A percentile compares a stretch with the other conserved stretches of the same genome.
Conservation (phyloP, 53 echinoderm and acorn worm species). For the Henricia sp. region DNA sequence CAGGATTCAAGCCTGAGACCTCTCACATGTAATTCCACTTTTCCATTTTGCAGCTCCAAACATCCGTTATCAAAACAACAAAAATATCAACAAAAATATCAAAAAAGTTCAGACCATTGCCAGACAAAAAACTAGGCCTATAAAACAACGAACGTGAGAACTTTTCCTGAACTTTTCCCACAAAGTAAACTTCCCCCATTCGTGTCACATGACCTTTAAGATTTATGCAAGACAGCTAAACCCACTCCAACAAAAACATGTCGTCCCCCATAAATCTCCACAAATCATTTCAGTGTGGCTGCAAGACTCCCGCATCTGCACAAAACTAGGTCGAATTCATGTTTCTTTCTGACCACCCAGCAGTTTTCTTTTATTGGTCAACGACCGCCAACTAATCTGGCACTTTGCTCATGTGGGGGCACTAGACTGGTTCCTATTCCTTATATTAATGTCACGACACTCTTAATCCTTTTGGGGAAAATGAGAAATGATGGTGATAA, state of each 20-base stretch:
- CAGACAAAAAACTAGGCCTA: not conserved
- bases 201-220: not conserved
- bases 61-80: not conserved
- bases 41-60: not conserved
- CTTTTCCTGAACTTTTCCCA: not conserved
- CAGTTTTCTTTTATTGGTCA: conserved; percentile 14
- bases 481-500: no score
- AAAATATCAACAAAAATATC: not conserved
- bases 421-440: no score
- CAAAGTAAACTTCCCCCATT: not conserved
- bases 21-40: not conserved
- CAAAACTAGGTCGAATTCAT: conserved; percentile 30
- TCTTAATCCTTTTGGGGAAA: no score
- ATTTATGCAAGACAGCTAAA: conserved; percentile 27
- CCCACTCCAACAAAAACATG: conserved; percentile 39
- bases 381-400: not conserved
- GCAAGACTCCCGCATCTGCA: conserved; percentile 9
- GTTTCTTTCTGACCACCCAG: not conserved
- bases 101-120: not conserved
- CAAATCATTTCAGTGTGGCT: not conserved
- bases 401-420: no score
- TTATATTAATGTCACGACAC: no score
- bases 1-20: no score
- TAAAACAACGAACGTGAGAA: not conserved
- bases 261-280: conserved; percentile 11